Evolutionary conservation across 2,888 invertebrate species (phyloP).

Genomic region (Synergus itoensis): DNA sequence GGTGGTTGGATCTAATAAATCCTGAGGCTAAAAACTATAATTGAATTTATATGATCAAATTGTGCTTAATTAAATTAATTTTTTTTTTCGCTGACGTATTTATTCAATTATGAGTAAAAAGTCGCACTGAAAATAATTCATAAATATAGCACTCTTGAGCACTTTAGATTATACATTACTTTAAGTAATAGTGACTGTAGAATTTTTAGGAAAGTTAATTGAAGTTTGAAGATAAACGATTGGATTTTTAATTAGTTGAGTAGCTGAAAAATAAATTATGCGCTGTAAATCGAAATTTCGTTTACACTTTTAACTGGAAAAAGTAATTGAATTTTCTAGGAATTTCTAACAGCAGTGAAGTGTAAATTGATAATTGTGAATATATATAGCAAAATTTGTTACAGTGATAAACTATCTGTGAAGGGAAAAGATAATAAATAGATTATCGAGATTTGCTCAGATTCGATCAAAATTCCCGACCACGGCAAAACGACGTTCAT

Average conservation of each 20-base stretch:
- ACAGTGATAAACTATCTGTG: background rate
- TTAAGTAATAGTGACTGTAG: background rate
- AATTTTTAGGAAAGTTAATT: background rate
- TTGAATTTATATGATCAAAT: background rate
- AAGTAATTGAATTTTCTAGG: background rate
- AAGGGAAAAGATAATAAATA: background rate
- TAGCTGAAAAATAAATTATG: background rate
- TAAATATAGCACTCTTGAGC: background rate
- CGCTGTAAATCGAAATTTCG: background rate
- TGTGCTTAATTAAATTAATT: background rate
- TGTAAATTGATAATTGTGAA: background rate
- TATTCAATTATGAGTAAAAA: background rate
- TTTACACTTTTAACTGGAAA: background rate
- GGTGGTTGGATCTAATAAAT: background rate
- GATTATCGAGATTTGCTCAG: background rate
- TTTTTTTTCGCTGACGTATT: background rate
- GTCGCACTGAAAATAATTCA: background rate
- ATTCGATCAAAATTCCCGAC: conserved; percentile 5
- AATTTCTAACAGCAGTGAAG: background rate
- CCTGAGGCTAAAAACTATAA: background rate
- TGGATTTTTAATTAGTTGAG: background rate
- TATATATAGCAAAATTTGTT: background rate
- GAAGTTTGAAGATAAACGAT: background rate
- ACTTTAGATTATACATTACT: background rate
- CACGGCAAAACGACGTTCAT: conserved; percentile 25